Percentiles rank a stretch among this genome's conserved stretches.
phyloP scores from a whole-genome alignment of 2,797 vertebrate species.

The Threskiornis aethiopicus region DNA sequence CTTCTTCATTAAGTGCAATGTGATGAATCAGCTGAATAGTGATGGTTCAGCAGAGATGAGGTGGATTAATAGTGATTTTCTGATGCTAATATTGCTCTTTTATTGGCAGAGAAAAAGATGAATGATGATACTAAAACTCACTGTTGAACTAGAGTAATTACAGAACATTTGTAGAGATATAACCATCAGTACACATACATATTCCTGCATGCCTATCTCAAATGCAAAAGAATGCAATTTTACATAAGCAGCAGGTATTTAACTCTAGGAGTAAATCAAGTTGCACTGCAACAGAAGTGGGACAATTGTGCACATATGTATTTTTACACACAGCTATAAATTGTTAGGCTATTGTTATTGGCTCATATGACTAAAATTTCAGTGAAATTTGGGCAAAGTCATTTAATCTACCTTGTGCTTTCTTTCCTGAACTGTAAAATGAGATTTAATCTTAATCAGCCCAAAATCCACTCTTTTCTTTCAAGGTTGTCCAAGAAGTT shows the following conservation, averaged over 20 bases:
- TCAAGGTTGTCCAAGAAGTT: not conserved
- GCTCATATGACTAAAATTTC: not conserved
- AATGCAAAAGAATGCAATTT: not conserved
- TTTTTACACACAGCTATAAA: not conserved
- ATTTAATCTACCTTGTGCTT: not conserved
- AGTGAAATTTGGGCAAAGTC: not conserved
- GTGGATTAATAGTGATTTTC: not conserved
- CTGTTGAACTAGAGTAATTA: not conserved
- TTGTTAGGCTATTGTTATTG: not conserved
- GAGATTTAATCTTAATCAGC: not conserved
- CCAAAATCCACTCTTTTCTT: not conserved
- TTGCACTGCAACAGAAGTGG: not conserved
- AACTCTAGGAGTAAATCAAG: not conserved
- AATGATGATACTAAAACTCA: not conserved
- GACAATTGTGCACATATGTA: not conserved
- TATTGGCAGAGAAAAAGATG: rapidly evolving
- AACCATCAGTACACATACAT: not conserved
- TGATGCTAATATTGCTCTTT: not conserved
- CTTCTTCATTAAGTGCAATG: not conserved
- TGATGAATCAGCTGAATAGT: not conserved
- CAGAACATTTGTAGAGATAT: not conserved
- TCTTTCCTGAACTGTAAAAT: not conserved
- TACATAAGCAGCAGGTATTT: not conserved
- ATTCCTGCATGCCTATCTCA: not conserved
- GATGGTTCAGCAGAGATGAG: not conserved